These are phyloP conservation scores for Aphelocoma californica DNA, from an alignment of 2,797 vertebrate genomes.

Conservation along the genomic window DNA sequence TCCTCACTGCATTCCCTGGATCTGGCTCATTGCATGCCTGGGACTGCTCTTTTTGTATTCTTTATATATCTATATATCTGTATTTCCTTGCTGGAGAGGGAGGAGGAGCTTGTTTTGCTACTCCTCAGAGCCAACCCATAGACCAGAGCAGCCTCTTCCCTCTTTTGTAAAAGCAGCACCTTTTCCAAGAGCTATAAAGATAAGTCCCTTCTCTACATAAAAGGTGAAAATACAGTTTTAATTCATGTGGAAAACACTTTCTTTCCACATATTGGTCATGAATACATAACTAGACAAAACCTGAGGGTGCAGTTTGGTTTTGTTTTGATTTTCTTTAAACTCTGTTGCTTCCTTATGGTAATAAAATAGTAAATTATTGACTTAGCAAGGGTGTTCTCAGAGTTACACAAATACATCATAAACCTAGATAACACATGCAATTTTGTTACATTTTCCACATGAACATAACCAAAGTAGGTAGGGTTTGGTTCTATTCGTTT, in stretches of 20 bases:
- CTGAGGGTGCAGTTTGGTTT: not conserved
- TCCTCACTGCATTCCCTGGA: not conserved
- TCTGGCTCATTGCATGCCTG: not conserved
- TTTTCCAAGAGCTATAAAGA: not conserved
- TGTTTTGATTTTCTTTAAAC: not conserved
- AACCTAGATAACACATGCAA: not conserved
- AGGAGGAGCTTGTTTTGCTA: not conserved
- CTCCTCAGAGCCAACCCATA: not conserved
- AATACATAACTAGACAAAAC: not conserved
- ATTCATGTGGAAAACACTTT: not conserved
- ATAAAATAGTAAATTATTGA: slow-evolving; percentile 28
- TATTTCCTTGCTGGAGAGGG: not conserved
- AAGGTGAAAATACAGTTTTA: not conserved
- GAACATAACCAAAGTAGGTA: not conserved
- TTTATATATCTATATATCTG: not conserved
- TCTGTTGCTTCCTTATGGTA: not conserved
- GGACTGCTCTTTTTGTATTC: not conserved
- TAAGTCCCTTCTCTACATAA: not conserved
- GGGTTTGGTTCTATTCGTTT: not conserved
- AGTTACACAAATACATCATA: not conserved
- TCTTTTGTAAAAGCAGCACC: not conserved
- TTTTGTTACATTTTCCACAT: not conserved
- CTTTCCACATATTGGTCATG: not conserved
- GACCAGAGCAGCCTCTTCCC: not conserved
- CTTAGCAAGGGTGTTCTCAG: not conserved